phyloP scores from a whole-genome alignment of 2,113 vertebrate species.

The Otus sunia region DNA sequence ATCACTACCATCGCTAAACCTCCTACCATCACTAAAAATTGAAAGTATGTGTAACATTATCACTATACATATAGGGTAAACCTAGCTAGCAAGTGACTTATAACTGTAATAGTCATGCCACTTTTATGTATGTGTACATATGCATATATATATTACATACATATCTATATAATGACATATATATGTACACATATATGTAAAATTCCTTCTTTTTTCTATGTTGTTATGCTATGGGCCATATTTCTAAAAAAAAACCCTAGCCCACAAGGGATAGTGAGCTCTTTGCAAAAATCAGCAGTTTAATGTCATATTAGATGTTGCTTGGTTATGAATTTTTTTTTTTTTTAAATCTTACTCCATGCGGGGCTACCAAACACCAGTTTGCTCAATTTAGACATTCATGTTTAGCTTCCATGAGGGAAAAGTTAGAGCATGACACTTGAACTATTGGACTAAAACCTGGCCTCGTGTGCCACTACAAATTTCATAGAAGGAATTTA shows the following conservation, averaged over 20 bases:
- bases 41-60: not conserved
- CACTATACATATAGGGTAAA: not conserved
- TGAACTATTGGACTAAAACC: not conserved
- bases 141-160: not conserved
- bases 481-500: not conserved
- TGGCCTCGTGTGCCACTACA: not conserved
- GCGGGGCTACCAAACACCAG: not conserved
- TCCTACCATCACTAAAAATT: not conserved
- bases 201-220: not conserved
- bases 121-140: not conserved
- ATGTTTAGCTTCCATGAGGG: not conserved
- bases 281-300: not conserved
- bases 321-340: not conserved
- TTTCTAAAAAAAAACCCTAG: not conserved
- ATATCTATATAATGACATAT: not conserved
- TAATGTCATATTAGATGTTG: not conserved
- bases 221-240: not conserved
- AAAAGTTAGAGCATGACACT: not conserved
- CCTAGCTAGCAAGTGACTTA: not conserved
- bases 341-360: not conserved
- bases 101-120: not conserved
- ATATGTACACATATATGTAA: rapidly evolving
- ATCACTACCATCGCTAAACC: no score
- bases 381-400: not conserved
- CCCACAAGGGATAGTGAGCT: not conserved